Percentiles rank a stretch among this genome's conserved stretches.
These are phyloP conservation scores for Oxytorus armatus DNA, from an alignment of 2,888 invertebrate genomes.

Conservation along the genomic window DNA sequence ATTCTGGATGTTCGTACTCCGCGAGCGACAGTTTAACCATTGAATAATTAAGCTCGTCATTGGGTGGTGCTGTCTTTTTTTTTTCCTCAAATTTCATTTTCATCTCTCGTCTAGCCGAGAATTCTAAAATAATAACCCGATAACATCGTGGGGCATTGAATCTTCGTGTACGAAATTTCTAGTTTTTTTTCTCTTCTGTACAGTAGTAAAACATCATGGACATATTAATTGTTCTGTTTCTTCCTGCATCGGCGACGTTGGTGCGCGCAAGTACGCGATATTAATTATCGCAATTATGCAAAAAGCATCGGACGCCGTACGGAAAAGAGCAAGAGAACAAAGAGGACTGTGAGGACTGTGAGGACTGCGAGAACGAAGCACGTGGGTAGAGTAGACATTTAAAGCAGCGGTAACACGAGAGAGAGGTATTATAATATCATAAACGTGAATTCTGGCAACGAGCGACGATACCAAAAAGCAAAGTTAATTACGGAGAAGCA, in stretches of 20 bases:
- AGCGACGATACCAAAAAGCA: conserved; percentile 72
- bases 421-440: conserved; percentile 39
- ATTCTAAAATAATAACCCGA: conserved; percentile 20
- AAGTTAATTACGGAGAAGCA: conserved; percentile 81
- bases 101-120: background rate
- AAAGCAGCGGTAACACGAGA: conserved; percentile 8
- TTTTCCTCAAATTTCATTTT: conserved; percentile 14
- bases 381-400: conserved; percentile 53
- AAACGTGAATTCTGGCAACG: conserved; percentile 36
- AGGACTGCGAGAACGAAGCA: background rate
- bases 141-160: conserved; percentile 24
- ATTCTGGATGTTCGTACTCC: conserved; percentile 12
- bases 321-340: conserved; percentile 37
- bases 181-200: background rate
- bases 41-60: conserved; percentile 11
- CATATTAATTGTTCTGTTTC: conserved; percentile 11
- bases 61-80: background rate
- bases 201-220: conserved; percentile 14
- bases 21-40: conserved; percentile 31
- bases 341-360: conserved; percentile 11
- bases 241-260: conserved; percentile 2
- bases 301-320: conserved; percentile 44
- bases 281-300: conserved; percentile 68
- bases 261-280: conserved; percentile 57
- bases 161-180: conserved; percentile 11